These are phyloP conservation scores for Chloebia gouldiae DNA, from an alignment of 2,113 vertebrate species.

Conservation along the genomic window DNA sequence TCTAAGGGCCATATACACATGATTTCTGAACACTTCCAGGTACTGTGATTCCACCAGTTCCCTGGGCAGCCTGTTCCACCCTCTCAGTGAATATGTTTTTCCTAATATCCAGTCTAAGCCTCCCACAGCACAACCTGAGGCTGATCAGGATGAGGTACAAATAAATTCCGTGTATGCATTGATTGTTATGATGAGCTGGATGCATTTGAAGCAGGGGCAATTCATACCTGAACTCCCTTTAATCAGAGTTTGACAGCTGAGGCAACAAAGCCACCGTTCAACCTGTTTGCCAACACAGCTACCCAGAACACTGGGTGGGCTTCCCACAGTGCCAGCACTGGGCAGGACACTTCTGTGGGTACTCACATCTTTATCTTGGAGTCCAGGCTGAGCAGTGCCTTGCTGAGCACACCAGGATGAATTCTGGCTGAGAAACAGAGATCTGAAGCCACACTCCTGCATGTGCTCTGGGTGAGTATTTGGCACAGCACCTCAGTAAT, in stretches of 20 bases:
- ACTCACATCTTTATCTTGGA: neutral
- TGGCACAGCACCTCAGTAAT: neutral
- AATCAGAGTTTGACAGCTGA: neutral
- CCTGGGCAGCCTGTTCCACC: neutral
- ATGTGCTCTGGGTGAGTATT: neutral
- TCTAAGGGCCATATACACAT: neutral
- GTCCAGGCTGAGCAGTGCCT: neutral
- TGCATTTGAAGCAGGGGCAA: neutral
- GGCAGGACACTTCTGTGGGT: neutral
- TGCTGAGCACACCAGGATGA: neutral
- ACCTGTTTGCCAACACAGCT: neutral
- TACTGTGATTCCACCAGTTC: fast-evolving
- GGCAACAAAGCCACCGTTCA: neutral
- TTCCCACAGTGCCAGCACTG: neutral
- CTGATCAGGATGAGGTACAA: neutral
- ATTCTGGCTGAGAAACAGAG: neutral
- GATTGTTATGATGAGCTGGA: neutral
- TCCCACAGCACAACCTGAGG: neutral
- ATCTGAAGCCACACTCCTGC: neutral
- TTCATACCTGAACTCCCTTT: neutral
- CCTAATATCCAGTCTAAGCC: neutral
- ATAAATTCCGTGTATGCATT: neutral
- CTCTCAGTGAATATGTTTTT: neutral
- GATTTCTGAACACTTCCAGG: neutral
- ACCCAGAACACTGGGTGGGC: neutral